A percentile compares a stretch with the other conserved stretches of the same genome.
These are phyloP conservation scores for Ceratina calcarata DNA, from an alignment of 1,140 invertebrate genomes.

Conservation along the genomic window DNA sequence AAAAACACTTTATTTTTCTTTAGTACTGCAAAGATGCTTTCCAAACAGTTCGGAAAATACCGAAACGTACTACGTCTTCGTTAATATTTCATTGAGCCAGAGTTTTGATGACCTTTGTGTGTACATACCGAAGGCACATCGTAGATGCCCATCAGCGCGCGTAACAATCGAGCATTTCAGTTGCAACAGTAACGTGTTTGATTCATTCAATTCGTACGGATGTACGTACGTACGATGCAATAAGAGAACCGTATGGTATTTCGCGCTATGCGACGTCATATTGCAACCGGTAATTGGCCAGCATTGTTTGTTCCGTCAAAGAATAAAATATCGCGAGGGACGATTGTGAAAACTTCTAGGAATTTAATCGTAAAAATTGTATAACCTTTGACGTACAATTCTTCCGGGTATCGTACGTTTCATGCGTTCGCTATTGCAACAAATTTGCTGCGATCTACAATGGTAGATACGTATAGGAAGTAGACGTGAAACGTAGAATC, in stretches of 20 bases:
- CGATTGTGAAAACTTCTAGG: background rate
- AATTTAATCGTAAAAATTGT: background rate
- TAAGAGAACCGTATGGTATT: conserved; percentile 1
- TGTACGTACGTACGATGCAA: background rate
- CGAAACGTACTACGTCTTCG: background rate
- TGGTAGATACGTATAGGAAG: no score
- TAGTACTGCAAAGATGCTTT: background rate
- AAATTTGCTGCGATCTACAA: background rate
- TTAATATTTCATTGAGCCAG: conserved; percentile 1
- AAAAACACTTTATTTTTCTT: background rate
- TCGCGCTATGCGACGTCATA: conserved; percentile 44
- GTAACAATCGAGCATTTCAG: background rate
- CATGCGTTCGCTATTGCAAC: background rate
- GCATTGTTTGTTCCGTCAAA: conserved; percentile 59
- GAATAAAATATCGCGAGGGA: conserved; percentile 19
- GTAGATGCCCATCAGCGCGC: background rate
- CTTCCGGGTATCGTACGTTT: background rate
- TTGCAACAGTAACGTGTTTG: background rate
- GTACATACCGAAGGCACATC: background rate
- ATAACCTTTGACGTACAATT: background rate
- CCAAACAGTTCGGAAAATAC: background rate
- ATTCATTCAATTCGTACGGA: background rate
- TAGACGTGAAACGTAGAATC: no score
- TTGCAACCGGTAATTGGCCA: conserved; percentile 62
- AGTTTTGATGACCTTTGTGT: background rate